Evolutionary conservation across 1,140 invertebrate species (phyloP).

Genomic region (Hermatobates lingyangjiaoensis): DNA sequence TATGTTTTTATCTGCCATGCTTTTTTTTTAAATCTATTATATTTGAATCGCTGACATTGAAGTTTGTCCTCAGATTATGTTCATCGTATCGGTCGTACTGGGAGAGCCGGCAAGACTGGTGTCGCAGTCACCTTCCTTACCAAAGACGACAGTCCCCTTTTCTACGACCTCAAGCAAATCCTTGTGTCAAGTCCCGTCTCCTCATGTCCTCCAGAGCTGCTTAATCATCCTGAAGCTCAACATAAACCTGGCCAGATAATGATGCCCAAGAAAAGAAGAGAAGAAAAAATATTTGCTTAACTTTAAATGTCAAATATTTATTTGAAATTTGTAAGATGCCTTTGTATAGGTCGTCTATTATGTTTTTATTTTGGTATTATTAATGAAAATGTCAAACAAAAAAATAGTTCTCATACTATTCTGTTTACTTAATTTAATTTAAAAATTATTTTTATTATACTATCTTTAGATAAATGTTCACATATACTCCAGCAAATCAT

Average conservation of each 20-base stretch:
- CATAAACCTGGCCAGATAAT: slow-evolving; percentile 91
- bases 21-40: too few relatives aligned
- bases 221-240: slow-evolving; percentile 96
- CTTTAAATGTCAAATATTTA: too few relatives aligned
- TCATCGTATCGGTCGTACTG: slow-evolving; percentile 97
- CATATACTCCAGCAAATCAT: too few relatives aligned
- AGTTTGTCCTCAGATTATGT: slow-evolving; percentile 66
- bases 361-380: too few relatives aligned
- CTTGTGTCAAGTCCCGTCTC: slow-evolving; percentile 81
- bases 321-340: too few relatives aligned
- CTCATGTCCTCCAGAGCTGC: slow-evolving; percentile 85
- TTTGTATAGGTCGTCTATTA: too few relatives aligned
- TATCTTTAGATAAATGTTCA: too few relatives aligned
- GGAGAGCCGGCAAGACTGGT: slow-evolving; percentile 94
- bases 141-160: slow-evolving; percentile 85
- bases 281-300: slow-evolving; percentile 87
- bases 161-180: slow-evolving; percentile 93
- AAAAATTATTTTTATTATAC: too few relatives aligned
- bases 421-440: too few relatives aligned
- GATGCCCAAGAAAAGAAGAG: slow-evolving; percentile 76
- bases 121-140: slow-evolving; percentile 91
- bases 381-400: too few relatives aligned
- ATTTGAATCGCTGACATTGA: slow-evolving; percentile 8
- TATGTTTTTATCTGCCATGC: too few relatives aligned
- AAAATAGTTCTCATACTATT: too few relatives aligned